Evolutionary conservation across 2,113 vertebrate genomes (phyloP).

Genomic region (Lanius ludovicianus): DNA sequence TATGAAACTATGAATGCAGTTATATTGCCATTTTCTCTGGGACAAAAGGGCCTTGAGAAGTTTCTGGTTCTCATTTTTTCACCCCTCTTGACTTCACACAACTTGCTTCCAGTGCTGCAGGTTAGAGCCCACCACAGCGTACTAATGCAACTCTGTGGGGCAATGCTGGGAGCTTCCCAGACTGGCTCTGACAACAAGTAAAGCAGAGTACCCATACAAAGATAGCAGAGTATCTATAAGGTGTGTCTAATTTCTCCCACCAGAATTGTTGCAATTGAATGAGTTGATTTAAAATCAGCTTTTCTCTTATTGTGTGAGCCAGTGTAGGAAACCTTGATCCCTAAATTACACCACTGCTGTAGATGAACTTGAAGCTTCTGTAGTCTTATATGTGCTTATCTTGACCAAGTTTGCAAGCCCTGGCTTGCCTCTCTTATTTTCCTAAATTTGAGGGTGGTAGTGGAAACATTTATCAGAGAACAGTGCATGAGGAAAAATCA

Average conservation of each 20-base stretch:
- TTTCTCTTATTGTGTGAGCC: background rate
- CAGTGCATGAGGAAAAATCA: background rate
- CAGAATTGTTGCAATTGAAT: background rate
- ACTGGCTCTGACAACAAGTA: background rate
- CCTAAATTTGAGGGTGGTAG: background rate
- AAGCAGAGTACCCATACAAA: background rate
- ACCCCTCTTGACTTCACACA: background rate
- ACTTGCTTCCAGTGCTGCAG: fast-evolving
- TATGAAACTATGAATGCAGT: background rate
- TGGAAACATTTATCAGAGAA: background rate
- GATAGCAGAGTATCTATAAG: background rate
- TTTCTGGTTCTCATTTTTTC: background rate
- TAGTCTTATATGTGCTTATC: background rate
- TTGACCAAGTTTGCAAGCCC: background rate
- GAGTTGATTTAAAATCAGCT: background rate
- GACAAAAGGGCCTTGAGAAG: background rate
- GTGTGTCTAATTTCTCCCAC: background rate
- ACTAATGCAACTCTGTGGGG: background rate
- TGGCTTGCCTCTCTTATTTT: background rate
- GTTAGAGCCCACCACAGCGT: fast-evolving
- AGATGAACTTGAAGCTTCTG: background rate
- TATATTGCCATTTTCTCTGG: background rate
- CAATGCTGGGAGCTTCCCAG: background rate
- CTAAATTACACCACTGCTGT: background rate
- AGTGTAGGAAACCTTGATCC: background rate